Evolutionary conservation across 92 coral and sea anemone species (phyloP).

Genomic region (Parazoanthus darwini): DNA sequence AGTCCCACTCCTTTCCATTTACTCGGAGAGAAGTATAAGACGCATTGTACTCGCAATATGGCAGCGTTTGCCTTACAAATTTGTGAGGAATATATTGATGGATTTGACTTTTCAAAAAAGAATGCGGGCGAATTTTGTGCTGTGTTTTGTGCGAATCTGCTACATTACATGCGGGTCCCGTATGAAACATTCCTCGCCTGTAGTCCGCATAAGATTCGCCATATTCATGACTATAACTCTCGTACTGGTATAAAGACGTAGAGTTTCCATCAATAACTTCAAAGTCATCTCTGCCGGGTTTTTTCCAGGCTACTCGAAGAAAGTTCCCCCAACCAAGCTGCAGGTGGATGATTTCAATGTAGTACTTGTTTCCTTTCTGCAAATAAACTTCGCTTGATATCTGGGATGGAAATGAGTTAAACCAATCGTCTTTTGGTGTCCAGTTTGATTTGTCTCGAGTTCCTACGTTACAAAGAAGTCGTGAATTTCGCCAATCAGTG

Average conservation of each 20-base stretch:
- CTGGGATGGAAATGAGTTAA: conserved; percentile 38
- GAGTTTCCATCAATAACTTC: conserved; percentile 38
- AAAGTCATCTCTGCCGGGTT: conserved; percentile 40
- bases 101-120: neutral
- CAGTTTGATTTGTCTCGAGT: conserved; percentile 9
- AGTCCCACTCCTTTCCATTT: neutral
- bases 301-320: conserved; percentile 66
- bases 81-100: conserved; percentile 11
- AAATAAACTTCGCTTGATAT: conserved; percentile 54
- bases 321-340: conserved; percentile 39
- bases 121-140: neutral
- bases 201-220: neutral
- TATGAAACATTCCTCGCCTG: neutral
- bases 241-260: conserved; percentile 19
- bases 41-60: conserved; percentile 6
- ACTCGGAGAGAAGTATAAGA: conserved; percentile 1
- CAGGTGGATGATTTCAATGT: conserved; percentile 60
- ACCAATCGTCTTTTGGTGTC: conserved; percentile 14
- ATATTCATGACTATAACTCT: neutral
- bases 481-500: conserved; percentile 45
- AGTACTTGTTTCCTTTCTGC: conserved; percentile 50
- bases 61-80: neutral
- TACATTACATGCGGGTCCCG: conserved; percentile 1
- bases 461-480: conserved; percentile 52
- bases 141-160: neutral